These are phyloP conservation scores for Aldabrachelys gigantea DNA, from an alignment of 2,113 vertebrate genomes.

Conservation along the genomic window DNA sequence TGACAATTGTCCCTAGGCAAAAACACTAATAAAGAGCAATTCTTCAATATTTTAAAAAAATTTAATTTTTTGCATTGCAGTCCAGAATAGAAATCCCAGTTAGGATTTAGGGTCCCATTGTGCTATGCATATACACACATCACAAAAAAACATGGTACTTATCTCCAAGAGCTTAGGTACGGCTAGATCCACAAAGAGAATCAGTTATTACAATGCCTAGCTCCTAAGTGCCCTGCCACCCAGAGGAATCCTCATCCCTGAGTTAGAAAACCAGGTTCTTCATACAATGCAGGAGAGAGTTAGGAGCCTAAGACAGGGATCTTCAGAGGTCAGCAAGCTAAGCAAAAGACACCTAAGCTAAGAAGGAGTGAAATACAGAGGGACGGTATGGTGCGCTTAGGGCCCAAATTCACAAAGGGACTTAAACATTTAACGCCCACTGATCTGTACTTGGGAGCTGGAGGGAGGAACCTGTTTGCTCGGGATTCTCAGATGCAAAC, in stretches of 20 bases:
- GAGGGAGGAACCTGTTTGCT: not conserved
- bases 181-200: not conserved
- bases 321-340: not conserved
- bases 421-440: not conserved
- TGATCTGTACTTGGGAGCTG: not conserved
- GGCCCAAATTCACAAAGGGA: not conserved
- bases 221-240: not conserved
- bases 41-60: constrained; percentile 7
- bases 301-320: not conserved
- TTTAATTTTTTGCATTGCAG: constrained; percentile 31
- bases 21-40: constrained; percentile 16
- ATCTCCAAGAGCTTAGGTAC: not conserved
- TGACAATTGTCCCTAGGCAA: not conserved
- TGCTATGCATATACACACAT: not conserved
- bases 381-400: not conserved
- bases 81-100: not conserved
- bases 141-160: not conserved
- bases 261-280: not conserved
- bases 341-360: not conserved
- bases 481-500: not conserved
- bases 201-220: not conserved
- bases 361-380: not conserved
- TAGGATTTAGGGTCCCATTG: constrained; percentile 7
- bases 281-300: not conserved
- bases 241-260: not conserved